Evolutionary conservation across 2,113 vertebrate species (phyloP).

Genomic region (Ceyx melanurus): DNA sequence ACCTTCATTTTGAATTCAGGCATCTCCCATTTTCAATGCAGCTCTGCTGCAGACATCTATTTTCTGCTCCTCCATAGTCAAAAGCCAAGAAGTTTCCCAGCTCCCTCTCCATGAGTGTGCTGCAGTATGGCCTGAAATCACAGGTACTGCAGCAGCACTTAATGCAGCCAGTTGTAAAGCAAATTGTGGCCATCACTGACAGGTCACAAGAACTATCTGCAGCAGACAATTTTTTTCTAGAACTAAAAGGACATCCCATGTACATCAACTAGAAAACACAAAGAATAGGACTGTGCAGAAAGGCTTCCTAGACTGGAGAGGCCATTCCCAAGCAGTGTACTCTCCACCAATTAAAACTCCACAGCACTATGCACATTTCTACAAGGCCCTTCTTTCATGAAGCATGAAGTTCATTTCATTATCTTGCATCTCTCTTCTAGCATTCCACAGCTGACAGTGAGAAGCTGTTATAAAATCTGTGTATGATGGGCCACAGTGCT

Average conservation of each 20-base stretch:
- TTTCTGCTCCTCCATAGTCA: not conserved
- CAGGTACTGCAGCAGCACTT: not conserved
- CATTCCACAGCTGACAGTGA: not conserved
- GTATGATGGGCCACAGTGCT: not conserved
- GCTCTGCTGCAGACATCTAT: not conserved
- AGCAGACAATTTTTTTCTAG: not conserved
- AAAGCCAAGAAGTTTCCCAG: not conserved
- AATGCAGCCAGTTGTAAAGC: not conserved
- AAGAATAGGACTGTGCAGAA: not conserved
- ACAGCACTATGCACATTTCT: not conserved
- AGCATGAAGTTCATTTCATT: not conserved
- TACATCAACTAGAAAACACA: not conserved
- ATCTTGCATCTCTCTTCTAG: not conserved
- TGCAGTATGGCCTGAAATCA: not conserved
- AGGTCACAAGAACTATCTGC: not conserved
- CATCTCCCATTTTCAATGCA: slow-evolving; percentile 14
- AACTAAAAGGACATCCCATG: not conserved
- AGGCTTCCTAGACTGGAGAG: not conserved
- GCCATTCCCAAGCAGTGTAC: not conserved
- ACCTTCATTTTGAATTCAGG: slow-evolving; percentile 51
- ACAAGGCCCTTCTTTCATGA: not conserved
- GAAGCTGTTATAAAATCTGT: not conserved
- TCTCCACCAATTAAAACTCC: not conserved
- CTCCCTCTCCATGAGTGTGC: not conserved
- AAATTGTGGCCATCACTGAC: not conserved